Evolutionary conservation across 2,888 invertebrate genomes (phyloP).

Genomic region (Mythimna pallens): DNA sequence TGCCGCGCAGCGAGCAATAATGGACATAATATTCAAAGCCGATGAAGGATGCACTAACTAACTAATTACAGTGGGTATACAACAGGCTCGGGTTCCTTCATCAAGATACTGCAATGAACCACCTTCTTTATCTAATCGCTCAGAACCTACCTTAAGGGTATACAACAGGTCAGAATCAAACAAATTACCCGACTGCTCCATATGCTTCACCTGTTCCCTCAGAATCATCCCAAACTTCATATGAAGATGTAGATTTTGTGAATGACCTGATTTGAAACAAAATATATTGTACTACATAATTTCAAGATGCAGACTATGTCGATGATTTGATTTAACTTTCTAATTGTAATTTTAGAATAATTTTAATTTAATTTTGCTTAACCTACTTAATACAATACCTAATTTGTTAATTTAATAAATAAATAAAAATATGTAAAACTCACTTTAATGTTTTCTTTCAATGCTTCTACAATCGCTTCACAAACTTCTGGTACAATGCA

Average conservation of each 20-base stretch:
- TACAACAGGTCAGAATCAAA: slow-evolving; percentile 45
- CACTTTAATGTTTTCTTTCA: slow-evolving; percentile 51
- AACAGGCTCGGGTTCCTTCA: slow-evolving; percentile 43
- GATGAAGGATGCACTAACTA: slow-evolving; percentile 47
- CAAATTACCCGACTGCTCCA: slow-evolving; percentile 41
- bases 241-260: slow-evolving; percentile 49
- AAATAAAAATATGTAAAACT: slow-evolving; percentile 36
- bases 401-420: slow-evolving; percentile 39
- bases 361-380: slow-evolving; percentile 25
- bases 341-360: slow-evolving; percentile 13
- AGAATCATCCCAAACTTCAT: slow-evolving; percentile 43
- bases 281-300: slow-evolving; percentile 29
- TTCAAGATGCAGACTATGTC: slow-evolving; percentile 24
- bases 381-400: slow-evolving; percentile 38
- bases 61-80: slow-evolving; percentile 44
- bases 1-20: slow-evolving; percentile 49
- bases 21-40: slow-evolving; percentile 46
- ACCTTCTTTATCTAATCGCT: slow-evolving; percentile 42
- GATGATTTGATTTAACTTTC: slow-evolving; percentile 31
- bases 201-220: slow-evolving; percentile 48
- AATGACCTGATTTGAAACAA: slow-evolving; percentile 46
- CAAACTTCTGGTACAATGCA: slow-evolving; percentile 50
- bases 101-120: slow-evolving; percentile 46
- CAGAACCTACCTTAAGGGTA: slow-evolving; percentile 41
- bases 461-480: slow-evolving; percentile 41